Base-by-base conservation (phyloP, 2,113 vertebrate species). In the Mormyrus iriodes region DNA sequence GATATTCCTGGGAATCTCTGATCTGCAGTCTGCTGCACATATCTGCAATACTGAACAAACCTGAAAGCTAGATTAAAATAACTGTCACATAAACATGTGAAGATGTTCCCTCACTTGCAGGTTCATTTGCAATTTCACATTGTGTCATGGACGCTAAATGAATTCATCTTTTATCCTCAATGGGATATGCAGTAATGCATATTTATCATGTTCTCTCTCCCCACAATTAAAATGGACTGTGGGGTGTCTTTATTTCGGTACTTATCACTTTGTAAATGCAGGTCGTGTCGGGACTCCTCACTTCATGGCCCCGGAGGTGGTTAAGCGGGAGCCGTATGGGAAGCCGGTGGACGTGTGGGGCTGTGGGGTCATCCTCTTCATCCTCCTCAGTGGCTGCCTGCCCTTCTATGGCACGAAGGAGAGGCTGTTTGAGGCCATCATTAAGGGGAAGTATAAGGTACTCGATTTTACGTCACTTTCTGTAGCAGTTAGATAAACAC, bases 351-450 rank as follows among this genome's bases (percentile, higher is more conserved):
- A 99, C 76, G 98, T 99, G 90, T 99, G 98, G 98, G 98, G 98
- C 88, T 99, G 98, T 52, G 98, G 98, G 0, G 98, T 99, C 90
- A 99, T 99, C 94, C 97, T 99, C 93, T 99, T 99, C 95, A 99
- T 99, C 93, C 96, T 99, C 87, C 97, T 99, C 55, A 99, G 98
- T 0, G 98, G 98, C 93, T 99, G 98, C 94, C 96, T 99, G 93
- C 98, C 98, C 92, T 99, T 99, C 94, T 99, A 99, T 35, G 98
- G 98, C 95, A 99, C 98, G 91, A 99, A 99, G 96, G 98, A 99
- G 94, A 97, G 98, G 90, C 95, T 99, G 94, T 99, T 99, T 93
- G 98, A 99, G 96, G 98, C 97, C 92, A 99, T 99, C 95, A 98
- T 99, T 90, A 99, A 99, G 95, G 98, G 98, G 15, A 99, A 98